phyloP scores from a whole-genome alignment of 2,113 vertebrate species.

The Muntiacus reevesi region DNA sequence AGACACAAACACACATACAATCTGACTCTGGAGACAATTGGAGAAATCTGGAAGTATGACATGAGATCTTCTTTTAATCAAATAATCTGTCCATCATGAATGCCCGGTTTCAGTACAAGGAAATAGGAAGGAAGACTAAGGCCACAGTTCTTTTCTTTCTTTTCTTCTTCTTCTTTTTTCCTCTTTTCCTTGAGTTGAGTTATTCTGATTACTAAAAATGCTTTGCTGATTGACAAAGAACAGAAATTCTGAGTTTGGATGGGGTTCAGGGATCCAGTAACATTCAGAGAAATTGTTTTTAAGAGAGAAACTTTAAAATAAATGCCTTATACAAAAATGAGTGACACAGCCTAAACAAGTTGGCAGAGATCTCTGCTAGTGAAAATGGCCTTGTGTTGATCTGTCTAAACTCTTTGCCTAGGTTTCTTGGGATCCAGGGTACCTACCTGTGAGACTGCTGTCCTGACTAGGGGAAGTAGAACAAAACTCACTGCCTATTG shows the following conservation, averaged over 20 bases:
- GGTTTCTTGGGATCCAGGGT: background rate
- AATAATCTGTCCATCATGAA: background rate
- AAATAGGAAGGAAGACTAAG: background rate
- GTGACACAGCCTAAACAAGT: background rate
- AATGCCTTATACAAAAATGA: background rate
- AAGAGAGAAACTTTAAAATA: background rate
- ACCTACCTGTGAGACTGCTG: background rate
- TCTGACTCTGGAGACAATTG: background rate
- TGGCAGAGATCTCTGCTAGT: background rate
- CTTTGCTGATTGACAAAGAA: background rate
- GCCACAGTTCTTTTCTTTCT: background rate
- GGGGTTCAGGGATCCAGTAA: background rate
- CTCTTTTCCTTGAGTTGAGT: background rate
- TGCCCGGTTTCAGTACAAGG: background rate
- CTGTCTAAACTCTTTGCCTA: background rate
- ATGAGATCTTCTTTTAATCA: background rate
- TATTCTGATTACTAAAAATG: constrained; percentile 3
- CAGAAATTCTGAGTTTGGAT: background rate
- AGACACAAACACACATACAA: background rate
- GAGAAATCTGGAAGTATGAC: background rate
- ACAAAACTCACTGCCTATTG: background rate
- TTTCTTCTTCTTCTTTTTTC: background rate
- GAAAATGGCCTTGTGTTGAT: background rate
- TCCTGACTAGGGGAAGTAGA: background rate
- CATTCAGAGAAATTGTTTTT: background rate